phyloP scores from a whole-genome alignment of 2,888 invertebrate species.

The Malthinus flaveolus region DNA sequence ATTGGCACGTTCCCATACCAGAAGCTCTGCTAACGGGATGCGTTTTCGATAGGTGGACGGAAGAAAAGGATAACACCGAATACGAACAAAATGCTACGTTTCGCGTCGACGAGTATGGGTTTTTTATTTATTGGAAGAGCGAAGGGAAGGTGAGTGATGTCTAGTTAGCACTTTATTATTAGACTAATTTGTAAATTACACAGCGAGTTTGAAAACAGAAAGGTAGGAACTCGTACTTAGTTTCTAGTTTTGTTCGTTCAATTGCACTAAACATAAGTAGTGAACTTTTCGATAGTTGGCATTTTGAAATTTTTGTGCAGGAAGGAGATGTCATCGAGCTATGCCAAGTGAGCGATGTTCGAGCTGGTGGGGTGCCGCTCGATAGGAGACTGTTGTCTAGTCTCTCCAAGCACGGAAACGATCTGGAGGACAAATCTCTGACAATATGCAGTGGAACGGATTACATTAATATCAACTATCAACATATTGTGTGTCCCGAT shows the following conservation, averaged over 20 bases:
- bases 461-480: conserved; percentile 98
- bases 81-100: conserved; percentile 86
- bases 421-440: conserved; percentile 88
- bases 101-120: conserved; percentile 96
- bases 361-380: conserved; percentile 91
- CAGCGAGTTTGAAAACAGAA: too few relatives aligned
- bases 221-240: too few relatives aligned
- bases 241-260: too few relatives aligned
- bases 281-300: too few relatives aligned
- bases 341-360: conserved; percentile 96
- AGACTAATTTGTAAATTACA: too few relatives aligned
- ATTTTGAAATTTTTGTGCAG: conserved; percentile 59
- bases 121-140: conserved; percentile 98
- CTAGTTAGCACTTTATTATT: too few relatives aligned
- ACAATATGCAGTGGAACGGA: conserved; percentile 98
- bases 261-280: too few relatives aligned
- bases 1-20: conserved; percentile 96
- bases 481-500: conserved; percentile 94
- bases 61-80: conserved; percentile 93
- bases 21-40: conserved; percentile 83
- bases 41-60: conserved; percentile 96
- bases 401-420: conserved; percentile 79
- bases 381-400: conserved; percentile 80
- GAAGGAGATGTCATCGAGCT: conserved; percentile 98
- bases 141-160: conserved; percentile 78